Base-by-base conservation (phyloP, 1,140 invertebrate species). In the Globodera ellingtonae region DNA sequence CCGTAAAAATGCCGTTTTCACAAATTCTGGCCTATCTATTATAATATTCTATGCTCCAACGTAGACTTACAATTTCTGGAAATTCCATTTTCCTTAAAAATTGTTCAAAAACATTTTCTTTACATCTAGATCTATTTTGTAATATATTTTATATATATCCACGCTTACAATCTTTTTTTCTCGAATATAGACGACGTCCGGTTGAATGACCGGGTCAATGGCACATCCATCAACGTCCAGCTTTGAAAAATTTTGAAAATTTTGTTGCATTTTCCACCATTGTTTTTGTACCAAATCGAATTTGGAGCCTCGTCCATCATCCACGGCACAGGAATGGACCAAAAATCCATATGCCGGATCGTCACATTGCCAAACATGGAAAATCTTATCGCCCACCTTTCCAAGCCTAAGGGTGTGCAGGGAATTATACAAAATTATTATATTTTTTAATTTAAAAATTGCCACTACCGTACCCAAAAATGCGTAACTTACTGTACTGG, bases 291-390 rank as follows among this genome's bases (percentile, higher is more conserved):
- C 85, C 67, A 87, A 81, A 72, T 87, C 86, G 75, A 87, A 87
- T 65, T 82, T 56, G 13, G 65, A 21, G 8, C 87, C 87, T 50
- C 83, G 72, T 46, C 86, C 86, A 80, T 87, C 87, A 76, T 89
- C 85, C 9, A 89, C 87, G 46, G 74, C 72, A 76, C 86, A 87
- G n/a, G 86, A 87, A 72, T 87, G 86, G 65, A 87, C 87, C 18
- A 87, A 72, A 70, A 87, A 89, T 18, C 81, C 82, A 46, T 89
- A 81, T 8, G 81, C 72, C 13, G 85, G 66, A 79, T 87, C 87
- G 62, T 89, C 85, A 72, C 87, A 89, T 66, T 86, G 70, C 85
- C 87, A 87, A 65, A 89, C 86, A 74, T 87, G 86, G 80, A 81
- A 89, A 67, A 87, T 89, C 72, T 87, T 85, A 62, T 89, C 87